Conservation (phyloP, 2,888 invertebrate species). For the Agrilus biguttatus region DNA sequence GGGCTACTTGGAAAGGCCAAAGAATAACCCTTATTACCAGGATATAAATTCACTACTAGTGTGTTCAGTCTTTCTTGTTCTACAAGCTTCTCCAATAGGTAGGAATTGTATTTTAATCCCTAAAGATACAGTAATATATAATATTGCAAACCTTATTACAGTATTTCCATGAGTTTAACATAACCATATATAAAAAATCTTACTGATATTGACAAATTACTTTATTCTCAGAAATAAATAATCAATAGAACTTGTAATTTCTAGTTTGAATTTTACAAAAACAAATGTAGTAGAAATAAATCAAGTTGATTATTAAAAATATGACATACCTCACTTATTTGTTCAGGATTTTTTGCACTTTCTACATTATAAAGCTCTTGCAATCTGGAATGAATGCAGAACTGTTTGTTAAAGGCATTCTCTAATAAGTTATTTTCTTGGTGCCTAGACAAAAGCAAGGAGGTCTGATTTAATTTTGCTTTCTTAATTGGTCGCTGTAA, state of each 20-base stretch:
- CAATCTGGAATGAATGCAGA: constrained; percentile 31
- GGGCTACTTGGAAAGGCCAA: constrained; percentile 19
- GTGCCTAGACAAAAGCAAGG: constrained; percentile 24
- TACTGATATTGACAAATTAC: too few relatives aligned
- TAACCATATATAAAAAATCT: too few relatives aligned
- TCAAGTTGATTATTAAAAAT: not conserved
- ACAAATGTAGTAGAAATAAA: too few relatives aligned
- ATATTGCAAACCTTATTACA: not conserved
- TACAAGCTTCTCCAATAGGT: constrained; percentile 72
- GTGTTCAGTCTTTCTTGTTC: constrained; percentile 76
- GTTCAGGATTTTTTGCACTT: constrained; percentile 18
- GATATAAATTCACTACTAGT: constrained; percentile 79
- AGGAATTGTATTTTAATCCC: constrained; percentile 48
- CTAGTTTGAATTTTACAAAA: too few relatives aligned
- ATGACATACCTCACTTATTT: constrained; percentile 15
- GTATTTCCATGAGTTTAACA: too few relatives aligned
- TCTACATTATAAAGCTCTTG: constrained; percentile 30
- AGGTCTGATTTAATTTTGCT: constrained; percentile 24
- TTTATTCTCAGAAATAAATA: too few relatives aligned
- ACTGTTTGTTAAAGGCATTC: constrained; percentile 7
- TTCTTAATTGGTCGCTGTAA: constrained; percentile 27
- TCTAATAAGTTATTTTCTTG: constrained; percentile 16
- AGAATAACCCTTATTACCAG: constrained; percentile 71
- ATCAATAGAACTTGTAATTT: too few relatives aligned
- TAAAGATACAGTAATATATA: constrained; percentile 24